phyloP scores from a whole-genome alignment of 2,113 vertebrate species.

The Oreotrochilus melanogaster region DNA sequence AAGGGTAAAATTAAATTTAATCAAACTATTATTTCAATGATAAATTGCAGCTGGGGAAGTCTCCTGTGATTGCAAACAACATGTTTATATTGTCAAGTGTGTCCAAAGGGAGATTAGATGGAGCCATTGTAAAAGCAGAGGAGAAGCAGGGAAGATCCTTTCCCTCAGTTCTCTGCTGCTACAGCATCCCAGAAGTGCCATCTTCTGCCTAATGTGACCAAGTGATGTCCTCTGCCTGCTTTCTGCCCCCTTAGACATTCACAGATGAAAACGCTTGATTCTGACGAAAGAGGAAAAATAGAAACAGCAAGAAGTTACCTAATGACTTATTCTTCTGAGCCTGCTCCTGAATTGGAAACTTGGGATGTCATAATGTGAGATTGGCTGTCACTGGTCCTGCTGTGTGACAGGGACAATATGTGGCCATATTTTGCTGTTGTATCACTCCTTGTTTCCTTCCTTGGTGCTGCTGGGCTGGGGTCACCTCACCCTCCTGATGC shows the following conservation, averaged over 20 bases:
- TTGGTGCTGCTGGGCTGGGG: not conserved
- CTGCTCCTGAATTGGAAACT: not conserved
- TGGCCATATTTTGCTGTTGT: not conserved
- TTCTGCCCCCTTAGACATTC: not conserved
- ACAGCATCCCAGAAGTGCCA: not conserved
- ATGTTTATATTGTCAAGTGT: constrained; percentile 12
- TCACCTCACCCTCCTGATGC: fast-evolving
- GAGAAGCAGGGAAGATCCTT: not conserved
- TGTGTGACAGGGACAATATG: fast-evolving
- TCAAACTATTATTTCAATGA: constrained; percentile 34
- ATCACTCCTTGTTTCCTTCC: not conserved
- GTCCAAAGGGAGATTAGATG: not conserved
- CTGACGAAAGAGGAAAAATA: not conserved
- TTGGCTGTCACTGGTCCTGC: fast-evolving
- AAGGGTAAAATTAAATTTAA: constrained; percentile 51
- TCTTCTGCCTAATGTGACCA: fast-evolving
- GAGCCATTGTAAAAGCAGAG: not conserved
- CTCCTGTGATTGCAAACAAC: not conserved
- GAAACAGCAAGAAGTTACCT: not conserved
- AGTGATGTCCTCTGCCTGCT: not conserved
- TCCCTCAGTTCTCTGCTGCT: not conserved
- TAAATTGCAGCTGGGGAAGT: constrained; percentile 6
- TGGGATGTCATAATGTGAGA: not conserved
- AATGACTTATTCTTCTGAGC: not conserved
- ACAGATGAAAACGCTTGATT: not conserved